Evolutionary conservation across 2,888 invertebrate species (phyloP), one percentile per base, ranked within the genome.

Genomic region (Monopis laevigella): DNA sequence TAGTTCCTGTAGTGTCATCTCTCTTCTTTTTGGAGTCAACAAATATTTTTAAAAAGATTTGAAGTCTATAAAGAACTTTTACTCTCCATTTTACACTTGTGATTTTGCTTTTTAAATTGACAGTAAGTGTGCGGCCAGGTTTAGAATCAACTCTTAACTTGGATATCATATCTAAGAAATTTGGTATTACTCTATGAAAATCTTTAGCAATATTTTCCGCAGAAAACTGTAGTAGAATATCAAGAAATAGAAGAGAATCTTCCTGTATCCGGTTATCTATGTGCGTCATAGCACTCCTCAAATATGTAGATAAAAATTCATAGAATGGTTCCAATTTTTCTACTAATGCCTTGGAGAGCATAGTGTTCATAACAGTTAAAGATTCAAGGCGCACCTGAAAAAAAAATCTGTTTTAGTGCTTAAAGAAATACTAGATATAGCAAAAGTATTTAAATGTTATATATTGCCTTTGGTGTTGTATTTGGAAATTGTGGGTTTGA

Each of bases 231-330:
- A 93, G 65, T n/a, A 95, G 75, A 29, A 88, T 80, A 57, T 95
- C 94, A 12, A 96, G 70, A 48, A 94, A 84, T 1, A 87, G 59
- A 1, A 96, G 72, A 0, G 95, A 91, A 64, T 94, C 94, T 59
- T 92, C 89, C 59, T 93, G 92, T 46, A 96, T 88, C 39, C 84
- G 80, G 8, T 83, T 84, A 59, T 91, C 86, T 44, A 96, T 90
- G 55, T 96, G 92, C 0, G 94, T 95, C 92, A 96, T 93, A 1
- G 93, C 90, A 73, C 95, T 95, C 40, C 89, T 85, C 35, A 96
- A 65, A 63, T 93, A 92, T 1, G 92, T 89, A 13, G 89, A 86
- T 45, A 96, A 70, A 4, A 90, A 81, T 46, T 88, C 86, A 58
- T 90, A 90, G 62, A 92, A 93, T 7, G 94, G 92, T 28, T 81